These are phyloP conservation scores for Macrotrachela quadricornifera DNA, from an alignment of 1,140 invertebrate species.

Conservation along the genomic window DNA sequence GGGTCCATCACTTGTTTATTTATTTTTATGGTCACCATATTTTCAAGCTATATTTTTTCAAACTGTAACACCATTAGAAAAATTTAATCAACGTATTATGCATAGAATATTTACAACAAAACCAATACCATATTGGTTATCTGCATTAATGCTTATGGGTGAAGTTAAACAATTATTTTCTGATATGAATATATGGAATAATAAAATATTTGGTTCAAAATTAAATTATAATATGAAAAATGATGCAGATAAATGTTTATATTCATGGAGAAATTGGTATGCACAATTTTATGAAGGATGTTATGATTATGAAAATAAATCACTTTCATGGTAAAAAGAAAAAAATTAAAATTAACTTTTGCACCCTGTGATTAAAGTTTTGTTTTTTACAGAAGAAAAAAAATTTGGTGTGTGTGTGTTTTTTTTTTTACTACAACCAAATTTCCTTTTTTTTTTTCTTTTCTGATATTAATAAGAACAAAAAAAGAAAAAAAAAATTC, in stretches of 20 bases:
- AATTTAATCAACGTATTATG: constrained; percentile 50
- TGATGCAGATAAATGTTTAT: constrained; percentile 2
- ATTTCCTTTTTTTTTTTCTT: too few species aligned
- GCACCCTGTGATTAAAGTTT: too few species aligned
- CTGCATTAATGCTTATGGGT: neutral
- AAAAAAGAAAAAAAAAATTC: too few species aligned
- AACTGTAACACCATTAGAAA: constrained; percentile 53
- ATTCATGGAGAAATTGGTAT: constrained; percentile 8
- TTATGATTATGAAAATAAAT: constrained; percentile 6
- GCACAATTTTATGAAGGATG: constrained; percentile 6
- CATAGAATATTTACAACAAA: constrained; percentile 46
- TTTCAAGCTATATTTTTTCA: constrained; percentile 46
- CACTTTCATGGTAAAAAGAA: too few species aligned
- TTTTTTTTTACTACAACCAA: too few species aligned
- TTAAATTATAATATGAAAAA: constrained; percentile 7
- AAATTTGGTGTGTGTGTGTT: too few species aligned
- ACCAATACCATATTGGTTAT: constrained; percentile 2
- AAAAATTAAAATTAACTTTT: too few species aligned
- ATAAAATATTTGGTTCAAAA: constrained; percentile 6
- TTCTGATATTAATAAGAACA: too few species aligned
- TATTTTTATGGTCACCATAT: constrained; percentile 37
- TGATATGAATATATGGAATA: constrained; percentile 6
- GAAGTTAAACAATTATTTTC: constrained; percentile 8
- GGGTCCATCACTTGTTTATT: constrained; percentile 53
- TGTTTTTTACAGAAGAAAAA: too few species aligned